Percentiles rank a stretch among this genome's conserved stretches.
These are phyloP conservation scores for Polydrusus cervinus DNA, from an alignment of 2,888 invertebrate species.

Conservation along the genomic window DNA sequence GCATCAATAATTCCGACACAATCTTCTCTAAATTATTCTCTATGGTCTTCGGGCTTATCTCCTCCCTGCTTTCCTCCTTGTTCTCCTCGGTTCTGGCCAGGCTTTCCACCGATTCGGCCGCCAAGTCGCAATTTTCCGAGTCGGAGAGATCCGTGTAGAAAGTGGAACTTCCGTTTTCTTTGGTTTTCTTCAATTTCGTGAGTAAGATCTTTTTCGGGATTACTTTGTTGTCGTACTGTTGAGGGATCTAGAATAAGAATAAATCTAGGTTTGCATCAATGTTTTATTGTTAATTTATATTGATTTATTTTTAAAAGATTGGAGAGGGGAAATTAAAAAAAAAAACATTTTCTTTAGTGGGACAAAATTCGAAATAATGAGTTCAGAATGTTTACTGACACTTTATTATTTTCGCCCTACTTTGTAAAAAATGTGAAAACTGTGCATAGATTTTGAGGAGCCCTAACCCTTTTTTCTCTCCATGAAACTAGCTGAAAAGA, in stretches of 20 bases:
- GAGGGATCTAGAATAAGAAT: conserved; percentile 38
- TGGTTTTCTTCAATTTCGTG: conserved; percentile 81
- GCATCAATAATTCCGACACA: conserved; percentile 87
- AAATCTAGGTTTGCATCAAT: neutral
- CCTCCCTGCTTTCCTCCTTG: conserved; percentile 67
- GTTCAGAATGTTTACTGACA: too few species aligned
- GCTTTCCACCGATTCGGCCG: conserved; percentile 77
- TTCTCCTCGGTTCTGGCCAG: conserved; percentile 61
- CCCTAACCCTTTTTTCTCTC: too few species aligned
- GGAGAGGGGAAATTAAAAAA: too few species aligned
- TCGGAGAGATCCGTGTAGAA: conserved; percentile 82
- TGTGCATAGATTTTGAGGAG: too few species aligned
- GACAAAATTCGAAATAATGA: neutral
- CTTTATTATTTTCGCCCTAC: too few species aligned
- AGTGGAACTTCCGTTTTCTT: conserved; percentile 75
- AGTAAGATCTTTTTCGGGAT: conserved; percentile 82
- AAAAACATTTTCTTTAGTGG: too few species aligned
- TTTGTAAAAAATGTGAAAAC: too few species aligned
- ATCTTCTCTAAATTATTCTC: conserved; percentile 81
- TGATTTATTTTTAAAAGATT: too few species aligned
- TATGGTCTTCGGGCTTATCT: conserved; percentile 71
- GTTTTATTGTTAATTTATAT: too few species aligned
- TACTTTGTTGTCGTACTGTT: conserved; percentile 77
- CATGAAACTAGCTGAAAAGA: neutral
- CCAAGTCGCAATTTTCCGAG: conserved; percentile 72